Base-by-base conservation (phyloP, 2,888 invertebrate genomes). In the Agelastica alni region DNA sequence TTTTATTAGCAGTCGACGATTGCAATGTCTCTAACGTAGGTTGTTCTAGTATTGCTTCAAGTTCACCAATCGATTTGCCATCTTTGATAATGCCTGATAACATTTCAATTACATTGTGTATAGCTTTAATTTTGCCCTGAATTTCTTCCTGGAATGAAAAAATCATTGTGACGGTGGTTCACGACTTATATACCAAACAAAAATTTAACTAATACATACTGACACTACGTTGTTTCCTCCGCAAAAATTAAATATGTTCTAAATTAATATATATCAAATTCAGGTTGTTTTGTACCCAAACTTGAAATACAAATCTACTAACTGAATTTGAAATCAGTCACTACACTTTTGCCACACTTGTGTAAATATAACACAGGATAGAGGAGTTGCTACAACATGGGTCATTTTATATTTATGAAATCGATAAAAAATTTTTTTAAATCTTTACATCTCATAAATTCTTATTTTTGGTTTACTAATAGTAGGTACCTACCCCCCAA, bases 41-140 rank as follows among this genome's bases (percentile, higher is more conserved):
- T 31, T 57, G 39, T 1, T 17, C 6, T 3, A 68, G 54, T 52
- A 67, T 67, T 16, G 67, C 60, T 48, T 75, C 71, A 4, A 75
- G 78, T 56, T 80, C 80, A 26, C 76, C 72, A 13, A 78, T 69
- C 3, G 77, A 77, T 44, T 75, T 73, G 63, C 86, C 87, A 66
- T 90, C 89, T 1, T 91, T 90, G 68, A 93, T 91, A 70, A 93
- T 89, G 26, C 88, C 88, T 56, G 88, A 88, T 67, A 93, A 80
- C 89, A 92, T 92, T 71, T 92, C 92, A 69, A 93, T 89, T 14
- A 93, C 91, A 75, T 91, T 91, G 77, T 87, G 86, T 73, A 92
- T 90, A 0, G 91, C 90, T 77, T 88, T 88, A 79, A 88, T 78
- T 79, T 89, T 88, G 72, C 85, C 86, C 75, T 86, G 86, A 66